Base-by-base conservation (phyloP, 2,113 vertebrate species). In the Struthio camelus region DNA sequence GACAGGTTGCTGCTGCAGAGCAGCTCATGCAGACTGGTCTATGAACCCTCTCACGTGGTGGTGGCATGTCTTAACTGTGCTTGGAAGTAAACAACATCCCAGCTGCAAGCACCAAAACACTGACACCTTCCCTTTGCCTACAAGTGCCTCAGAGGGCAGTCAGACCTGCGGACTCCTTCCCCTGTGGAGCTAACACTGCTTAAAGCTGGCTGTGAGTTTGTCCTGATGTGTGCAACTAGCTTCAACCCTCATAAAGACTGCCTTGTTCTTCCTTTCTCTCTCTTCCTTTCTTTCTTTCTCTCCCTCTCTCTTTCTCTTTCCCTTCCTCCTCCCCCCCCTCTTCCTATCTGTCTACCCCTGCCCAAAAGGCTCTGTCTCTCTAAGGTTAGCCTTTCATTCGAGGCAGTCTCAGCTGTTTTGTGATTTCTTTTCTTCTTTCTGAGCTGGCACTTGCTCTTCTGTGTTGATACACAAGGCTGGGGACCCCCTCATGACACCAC, bases 201-300 rank as follows among this genome's bases (percentile, higher is more conserved):
- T 51, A 58, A 40, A 80, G 54, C 82, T 5, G 34, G 85, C 85
- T 17, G 4, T 1, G 42, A 2, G 1, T 44, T 54, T 66, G 6
- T 75, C 67, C 85, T 64, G 69, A 28, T 0, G 2, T 23, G 70
- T 46, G 64, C 86, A 65, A 27, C 83, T 32, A 54, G 30, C 88
- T 91, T n/a, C 86, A 93, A 70, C 91, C 95, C 86, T 71, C 77
- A 25, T 7, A 70, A 38, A 38, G 61, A 62, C 28, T 11, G 89
- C 86, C 75, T 92, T 9, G 46, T 38, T 48, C 81, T 93, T 94
- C 85, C 83, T 92, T 96, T 95, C 87, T 93, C 92, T 95, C 85
- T 95, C 89, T 91, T 95, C 91, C 42, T 94, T 96, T 89, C 71
- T 30, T 58, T 28, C 15, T 30, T 58, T 16, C 30, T 30, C 25